phyloP scores from a whole-genome alignment of 2,888 invertebrate genomes.

The Metellina segmentata region DNA sequence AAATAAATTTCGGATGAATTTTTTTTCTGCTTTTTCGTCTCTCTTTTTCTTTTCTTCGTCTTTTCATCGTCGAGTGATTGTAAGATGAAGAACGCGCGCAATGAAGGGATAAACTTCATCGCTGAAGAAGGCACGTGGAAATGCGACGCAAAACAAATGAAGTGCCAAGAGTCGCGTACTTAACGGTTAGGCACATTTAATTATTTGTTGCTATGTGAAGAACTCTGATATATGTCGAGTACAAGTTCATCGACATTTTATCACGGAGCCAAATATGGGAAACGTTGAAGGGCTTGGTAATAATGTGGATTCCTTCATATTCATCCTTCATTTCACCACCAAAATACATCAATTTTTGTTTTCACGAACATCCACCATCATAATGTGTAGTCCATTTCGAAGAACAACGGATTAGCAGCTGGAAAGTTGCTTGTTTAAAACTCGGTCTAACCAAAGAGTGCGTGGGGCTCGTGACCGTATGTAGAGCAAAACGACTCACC shows the following conservation, averaged over 20 bases:
- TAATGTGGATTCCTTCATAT: not conserved
- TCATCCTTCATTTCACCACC: too few species aligned
- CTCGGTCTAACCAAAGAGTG: too few species aligned
- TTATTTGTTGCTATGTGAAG: not conserved
- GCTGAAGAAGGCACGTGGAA: not conserved
- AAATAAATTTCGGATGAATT: slow-evolving; percentile 29
- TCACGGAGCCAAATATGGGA: not conserved
- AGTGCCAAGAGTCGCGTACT: slow-evolving; percentile 23
- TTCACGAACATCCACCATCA: too few species aligned
- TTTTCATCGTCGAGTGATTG: not conserved
- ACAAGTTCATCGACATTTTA: not conserved
- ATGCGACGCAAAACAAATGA: slow-evolving; percentile 10
- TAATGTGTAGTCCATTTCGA: too few species aligned
- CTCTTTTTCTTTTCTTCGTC: not conserved
- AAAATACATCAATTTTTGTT: too few species aligned
- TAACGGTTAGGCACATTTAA: not conserved
- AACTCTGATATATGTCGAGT: not conserved
- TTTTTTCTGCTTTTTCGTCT: not conserved
- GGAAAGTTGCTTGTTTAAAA: too few species aligned
- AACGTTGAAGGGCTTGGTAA: not conserved
- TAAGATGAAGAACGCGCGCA: slow-evolving; percentile 3
- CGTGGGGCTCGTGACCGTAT: too few species aligned
- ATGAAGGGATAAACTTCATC: not conserved
- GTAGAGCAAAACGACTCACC: too few species aligned
- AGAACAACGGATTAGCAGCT: too few species aligned